A percentile compares a stretch with the other conserved stretches of the same genome.
Conservation (phyloP, 2,797 vertebrate species). For the Coregonus sp. region DNA sequence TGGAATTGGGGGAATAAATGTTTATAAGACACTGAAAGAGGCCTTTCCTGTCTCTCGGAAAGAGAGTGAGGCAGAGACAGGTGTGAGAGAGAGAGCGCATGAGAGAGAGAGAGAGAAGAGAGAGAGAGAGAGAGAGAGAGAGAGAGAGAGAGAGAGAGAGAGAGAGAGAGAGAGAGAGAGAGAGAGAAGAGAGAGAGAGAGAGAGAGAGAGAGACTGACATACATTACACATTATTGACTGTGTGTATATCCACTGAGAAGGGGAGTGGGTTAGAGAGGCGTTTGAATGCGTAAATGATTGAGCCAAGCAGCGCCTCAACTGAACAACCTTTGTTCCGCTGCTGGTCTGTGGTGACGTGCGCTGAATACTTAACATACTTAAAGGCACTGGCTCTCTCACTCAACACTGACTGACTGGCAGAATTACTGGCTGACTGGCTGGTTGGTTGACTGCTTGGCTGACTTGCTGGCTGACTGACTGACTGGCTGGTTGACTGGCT, state of each 20-base stretch:
- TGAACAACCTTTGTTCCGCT: slow-evolving; percentile 81
- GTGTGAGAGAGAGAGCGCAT: too few species aligned
- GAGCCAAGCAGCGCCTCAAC: slow-evolving; percentile 72
- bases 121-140: not conserved
- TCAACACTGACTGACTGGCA: slow-evolving; percentile 14
- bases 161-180: not conserved
- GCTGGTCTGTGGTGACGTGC: slow-evolving; percentile 73
- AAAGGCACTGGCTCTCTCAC: slow-evolving; percentile 36
- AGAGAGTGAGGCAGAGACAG: not conserved
- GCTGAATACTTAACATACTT: slow-evolving; percentile 73
- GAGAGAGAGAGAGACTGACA: not conserved
- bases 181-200: not conserved
- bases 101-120: not conserved
- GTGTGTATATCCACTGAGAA: slow-evolving; percentile 28
- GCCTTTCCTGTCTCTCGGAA: not conserved
- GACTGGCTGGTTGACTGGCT: too few species aligned
- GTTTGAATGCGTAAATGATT: slow-evolving; percentile 76
- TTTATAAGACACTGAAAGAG: not conserved
- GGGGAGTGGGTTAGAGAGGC: slow-evolving; percentile 60
- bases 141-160: not conserved
- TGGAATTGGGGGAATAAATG: not conserved
- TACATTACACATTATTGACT: slow-evolving; percentile 1
- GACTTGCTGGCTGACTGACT: too few species aligned
- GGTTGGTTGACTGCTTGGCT: too few species aligned
- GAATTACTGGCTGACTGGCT: too few species aligned